phyloP scores from a whole-genome alignment of 2,113 vertebrate species.

The Lynx canadensis region DNA sequence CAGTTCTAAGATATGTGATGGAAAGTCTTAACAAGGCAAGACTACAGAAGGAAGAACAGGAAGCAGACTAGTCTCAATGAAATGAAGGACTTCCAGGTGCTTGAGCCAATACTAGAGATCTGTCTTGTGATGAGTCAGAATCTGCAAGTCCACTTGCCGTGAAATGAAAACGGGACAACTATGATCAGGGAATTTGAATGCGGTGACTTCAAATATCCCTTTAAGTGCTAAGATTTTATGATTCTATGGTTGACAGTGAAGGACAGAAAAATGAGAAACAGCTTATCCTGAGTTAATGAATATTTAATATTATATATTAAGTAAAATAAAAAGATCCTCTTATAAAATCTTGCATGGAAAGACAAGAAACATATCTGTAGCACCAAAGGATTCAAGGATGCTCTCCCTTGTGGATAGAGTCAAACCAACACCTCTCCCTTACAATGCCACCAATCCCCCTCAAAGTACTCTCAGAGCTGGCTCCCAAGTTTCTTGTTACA shows the following conservation, averaged over 20 bases:
- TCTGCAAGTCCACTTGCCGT: background rate
- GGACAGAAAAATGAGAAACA: background rate
- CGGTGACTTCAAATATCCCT: slow-evolving; percentile 34
- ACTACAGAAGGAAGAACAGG: background rate
- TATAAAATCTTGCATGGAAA: background rate
- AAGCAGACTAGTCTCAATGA: background rate
- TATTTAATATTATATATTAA: background rate
- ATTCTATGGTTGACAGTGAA: background rate
- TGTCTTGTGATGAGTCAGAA: background rate
- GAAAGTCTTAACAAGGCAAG: background rate
- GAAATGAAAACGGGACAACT: background rate
- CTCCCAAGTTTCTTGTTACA: background rate
- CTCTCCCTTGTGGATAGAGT: background rate
- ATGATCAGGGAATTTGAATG: background rate
- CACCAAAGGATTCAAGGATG: background rate
- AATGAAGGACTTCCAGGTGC: background rate
- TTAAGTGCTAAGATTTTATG: slow-evolving; percentile 18
- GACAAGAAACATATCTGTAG: background rate
- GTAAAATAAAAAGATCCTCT: background rate
- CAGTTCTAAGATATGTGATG: background rate
- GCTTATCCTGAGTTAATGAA: background rate
- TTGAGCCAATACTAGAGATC: background rate
- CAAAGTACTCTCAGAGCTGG: background rate
- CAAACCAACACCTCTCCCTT: background rate
- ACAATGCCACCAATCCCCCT: background rate